These are phyloP conservation scores for Miichthys miiuy DNA, from an alignment of 2,797 vertebrate genomes.

Conservation along the genomic window DNA sequence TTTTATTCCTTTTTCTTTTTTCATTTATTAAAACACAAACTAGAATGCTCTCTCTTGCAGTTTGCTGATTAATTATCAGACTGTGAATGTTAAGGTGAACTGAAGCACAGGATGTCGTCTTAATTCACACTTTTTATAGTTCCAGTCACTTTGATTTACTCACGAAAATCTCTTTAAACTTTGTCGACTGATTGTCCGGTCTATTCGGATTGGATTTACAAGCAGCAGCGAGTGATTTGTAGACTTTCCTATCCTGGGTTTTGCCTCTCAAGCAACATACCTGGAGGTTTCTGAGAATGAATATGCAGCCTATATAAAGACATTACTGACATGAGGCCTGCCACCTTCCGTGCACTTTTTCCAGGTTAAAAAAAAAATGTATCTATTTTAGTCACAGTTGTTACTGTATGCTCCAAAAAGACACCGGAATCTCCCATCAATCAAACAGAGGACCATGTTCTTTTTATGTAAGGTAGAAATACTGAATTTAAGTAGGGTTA, in stretches of 20 bases:
- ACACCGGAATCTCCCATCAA: not conserved
- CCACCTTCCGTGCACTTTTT: not conserved
- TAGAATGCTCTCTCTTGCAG: slow-evolving; percentile 6
- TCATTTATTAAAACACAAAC: slow-evolving; percentile 44
- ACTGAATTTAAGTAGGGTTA: too few relatives aligned
- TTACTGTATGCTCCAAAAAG: not conserved
- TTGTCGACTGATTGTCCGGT: not conserved
- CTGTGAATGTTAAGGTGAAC: not conserved
- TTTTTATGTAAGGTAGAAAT: not conserved
- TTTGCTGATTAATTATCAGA: slow-evolving; percentile 33
- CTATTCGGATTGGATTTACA: slow-evolving; percentile 1
- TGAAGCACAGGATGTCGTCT: slow-evolving; percentile 3
- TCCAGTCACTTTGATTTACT: slow-evolving; percentile 16
- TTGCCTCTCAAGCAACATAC: not conserved
- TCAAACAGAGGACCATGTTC: not conserved
- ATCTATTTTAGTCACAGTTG: not conserved
- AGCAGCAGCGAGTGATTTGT: not conserved
- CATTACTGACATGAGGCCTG: not conserved
- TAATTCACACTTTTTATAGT: not conserved
- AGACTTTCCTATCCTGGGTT: not conserved
- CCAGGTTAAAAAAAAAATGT: too few relatives aligned
- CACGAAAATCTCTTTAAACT: slow-evolving; percentile 14
- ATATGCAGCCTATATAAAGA: not conserved
- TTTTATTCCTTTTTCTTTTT: slow-evolving; percentile 43
- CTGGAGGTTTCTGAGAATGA: slow-evolving; percentile 10